Base-by-base conservation (phyloP, 1,140 invertebrate species). In the Magallana gigas region DNA sequence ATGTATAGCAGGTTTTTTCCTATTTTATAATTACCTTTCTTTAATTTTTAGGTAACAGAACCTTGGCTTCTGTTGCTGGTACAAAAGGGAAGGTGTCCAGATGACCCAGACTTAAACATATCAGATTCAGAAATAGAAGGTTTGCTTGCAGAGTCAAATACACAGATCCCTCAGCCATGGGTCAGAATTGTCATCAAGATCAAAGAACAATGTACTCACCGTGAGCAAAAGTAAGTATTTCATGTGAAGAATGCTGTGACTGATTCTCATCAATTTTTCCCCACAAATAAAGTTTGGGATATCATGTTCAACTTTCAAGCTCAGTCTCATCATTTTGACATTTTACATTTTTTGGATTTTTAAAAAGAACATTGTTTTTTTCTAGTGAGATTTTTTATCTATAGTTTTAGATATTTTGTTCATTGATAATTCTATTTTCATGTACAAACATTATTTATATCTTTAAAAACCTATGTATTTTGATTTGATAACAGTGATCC, bases 141-240 rank as follows among this genome's bases (percentile, higher is more conserved):
- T 4, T 68, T 83, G 14, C 85, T 88, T 9, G 84, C 87, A 0
- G 56, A 23, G 12, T 88, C 87, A 11, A 88, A 82, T 8, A 82
- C 56, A 8, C 85, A 48, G 16, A 60, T 90, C 29, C 91, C 91
- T 57, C 83, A 86, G 14, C 90, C 90, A 29, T 93, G 92, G 92
- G 85, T 85, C 11, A 85, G 90, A 68, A 88, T 93, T 48, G 88
- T 90, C 18, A 84, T 92, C 1, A 92, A 93, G 87, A 83, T 91
- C 81, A 88, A 90, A 85, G 29, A 36, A 60, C 88, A 91, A 88
- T 83, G 85, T 29, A 80, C 88, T 82, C 18, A 60, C 48, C 18
- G 60, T 68, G 48, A 89, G 36, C 82, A 87, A 85, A 81, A 87
- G 90, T 90, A 84, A 84, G 59, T 48, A 48, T 48, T 48, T 48